These are phyloP conservation scores for Diabrotica balteata DNA, from an alignment of 2,888 invertebrate genomes.

Conservation along the genomic window DNA sequence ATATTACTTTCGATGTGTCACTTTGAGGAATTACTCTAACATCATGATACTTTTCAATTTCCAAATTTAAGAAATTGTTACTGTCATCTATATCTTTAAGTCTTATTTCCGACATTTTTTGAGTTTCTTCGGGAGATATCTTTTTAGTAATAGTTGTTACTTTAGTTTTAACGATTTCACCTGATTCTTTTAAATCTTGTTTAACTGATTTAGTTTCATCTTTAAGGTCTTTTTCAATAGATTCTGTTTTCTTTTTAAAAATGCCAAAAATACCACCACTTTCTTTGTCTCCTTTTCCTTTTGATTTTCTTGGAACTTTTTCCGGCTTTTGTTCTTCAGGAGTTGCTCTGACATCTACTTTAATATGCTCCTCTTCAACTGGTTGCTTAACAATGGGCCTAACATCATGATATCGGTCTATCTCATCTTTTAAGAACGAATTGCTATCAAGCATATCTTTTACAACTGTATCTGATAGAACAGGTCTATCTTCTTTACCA, in stretches of 20 bases:
- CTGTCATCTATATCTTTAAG: too few species aligned
- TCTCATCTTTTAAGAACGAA: conserved; percentile 40
- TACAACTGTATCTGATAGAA: conserved; percentile 32
- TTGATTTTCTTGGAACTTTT: not conserved
- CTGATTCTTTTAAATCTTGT: conserved; percentile 3
- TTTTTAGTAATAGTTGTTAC: too few species aligned
- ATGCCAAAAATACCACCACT: conserved; percentile 36
- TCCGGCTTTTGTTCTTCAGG: not conserved
- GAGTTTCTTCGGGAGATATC: too few species aligned
- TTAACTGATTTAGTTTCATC: not conserved
- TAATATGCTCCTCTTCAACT: not conserved
- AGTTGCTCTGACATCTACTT: conserved; percentile 1
- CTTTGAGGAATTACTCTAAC: too few species aligned
- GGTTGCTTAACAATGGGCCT: conserved; percentile 22
- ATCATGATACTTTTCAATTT: too few species aligned
- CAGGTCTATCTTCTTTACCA: not conserved
- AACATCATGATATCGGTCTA: conserved; percentile 43
- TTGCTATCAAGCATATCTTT: conserved; percentile 27
- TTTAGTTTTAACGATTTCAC: conserved; percentile 13
- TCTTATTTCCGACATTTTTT: too few species aligned
- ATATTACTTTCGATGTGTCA: too few species aligned
- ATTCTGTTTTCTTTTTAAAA: conserved; percentile 41
- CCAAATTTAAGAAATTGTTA: too few species aligned
- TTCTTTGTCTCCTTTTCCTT: conserved; percentile 17
- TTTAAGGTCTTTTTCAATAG: conserved; percentile 24